A percentile compares a stretch with the other conserved stretches of the same genome.
Evolutionary conservation across 2,888 invertebrate genomes (phyloP).

Genomic region (Cephus nigrinus): DNA sequence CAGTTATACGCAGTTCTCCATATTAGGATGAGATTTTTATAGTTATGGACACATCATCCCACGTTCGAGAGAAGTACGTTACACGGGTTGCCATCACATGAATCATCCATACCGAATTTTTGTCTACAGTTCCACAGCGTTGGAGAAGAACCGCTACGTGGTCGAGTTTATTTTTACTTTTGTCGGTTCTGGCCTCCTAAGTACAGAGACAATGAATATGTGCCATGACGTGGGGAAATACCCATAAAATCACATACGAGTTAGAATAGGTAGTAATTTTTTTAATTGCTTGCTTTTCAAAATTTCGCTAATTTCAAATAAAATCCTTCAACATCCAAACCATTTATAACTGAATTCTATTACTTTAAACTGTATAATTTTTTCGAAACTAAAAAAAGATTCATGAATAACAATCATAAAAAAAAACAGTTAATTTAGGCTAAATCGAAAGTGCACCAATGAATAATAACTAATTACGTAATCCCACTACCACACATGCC

Average conservation of each 20-base stretch:
- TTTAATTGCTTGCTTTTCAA: not conserved
- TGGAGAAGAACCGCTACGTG: constrained; percentile 4
- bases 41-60: constrained; percentile 42
- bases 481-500: not conserved
- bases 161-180: constrained; percentile 11
- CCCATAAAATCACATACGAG: not conserved
- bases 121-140: constrained; percentile 2
- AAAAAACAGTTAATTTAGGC: not conserved
- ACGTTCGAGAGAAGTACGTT: constrained; percentile 23
- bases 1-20: constrained; percentile 48
- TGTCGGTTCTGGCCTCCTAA: constrained; percentile 14
- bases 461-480: not conserved
- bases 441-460: not conserved
- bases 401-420: not conserved
- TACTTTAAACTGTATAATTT: not conserved
- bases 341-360: not conserved
- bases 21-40: constrained; percentile 46
- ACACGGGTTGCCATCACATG: constrained; percentile 4
- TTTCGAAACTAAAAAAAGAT: not conserved
- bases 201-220: constrained; percentile 9
- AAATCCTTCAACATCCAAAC: not conserved
- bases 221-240: not conserved
- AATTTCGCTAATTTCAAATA: not conserved
- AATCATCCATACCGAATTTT: constrained; percentile 34
- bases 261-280: not conserved